A percentile compares a stretch with the other conserved stretches of the same genome.
Conservation (phyloP, 2,113 vertebrate species). For the Calidris pygmaea region DNA sequence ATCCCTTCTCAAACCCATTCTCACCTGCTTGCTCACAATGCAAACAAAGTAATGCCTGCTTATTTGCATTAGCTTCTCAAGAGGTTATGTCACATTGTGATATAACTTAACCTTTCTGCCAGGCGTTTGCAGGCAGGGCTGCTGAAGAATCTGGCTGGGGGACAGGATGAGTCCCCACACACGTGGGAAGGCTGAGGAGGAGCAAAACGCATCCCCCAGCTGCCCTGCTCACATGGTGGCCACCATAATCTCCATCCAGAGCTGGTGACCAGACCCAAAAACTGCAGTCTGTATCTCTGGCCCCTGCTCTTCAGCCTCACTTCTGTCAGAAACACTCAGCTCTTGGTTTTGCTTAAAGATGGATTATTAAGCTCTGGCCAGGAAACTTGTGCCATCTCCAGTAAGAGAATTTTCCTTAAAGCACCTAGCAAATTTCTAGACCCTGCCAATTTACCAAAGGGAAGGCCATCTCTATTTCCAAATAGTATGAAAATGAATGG, state of each 20-base stretch:
- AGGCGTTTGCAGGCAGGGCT: background rate
- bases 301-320: background rate
- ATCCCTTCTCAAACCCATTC: background rate
- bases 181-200: background rate
- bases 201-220: background rate
- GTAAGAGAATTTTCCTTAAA: background rate
- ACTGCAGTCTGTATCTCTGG: background rate
- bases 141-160: background rate
- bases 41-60: background rate
- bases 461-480: background rate
- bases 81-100: background rate
- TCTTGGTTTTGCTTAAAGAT: background rate
- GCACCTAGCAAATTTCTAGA: background rate
- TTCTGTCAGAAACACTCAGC: background rate
- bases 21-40: background rate
- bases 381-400: background rate
- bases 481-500: background rate
- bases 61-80: background rate
- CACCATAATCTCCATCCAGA: background rate
- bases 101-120: background rate
- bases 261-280: background rate
- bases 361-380: background rate
- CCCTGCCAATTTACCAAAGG: background rate
- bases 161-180: background rate
- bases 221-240: background rate